Evolutionary conservation across 2,888 invertebrate species (phyloP).

Genomic region (Acanthoscelides obtectus): DNA sequence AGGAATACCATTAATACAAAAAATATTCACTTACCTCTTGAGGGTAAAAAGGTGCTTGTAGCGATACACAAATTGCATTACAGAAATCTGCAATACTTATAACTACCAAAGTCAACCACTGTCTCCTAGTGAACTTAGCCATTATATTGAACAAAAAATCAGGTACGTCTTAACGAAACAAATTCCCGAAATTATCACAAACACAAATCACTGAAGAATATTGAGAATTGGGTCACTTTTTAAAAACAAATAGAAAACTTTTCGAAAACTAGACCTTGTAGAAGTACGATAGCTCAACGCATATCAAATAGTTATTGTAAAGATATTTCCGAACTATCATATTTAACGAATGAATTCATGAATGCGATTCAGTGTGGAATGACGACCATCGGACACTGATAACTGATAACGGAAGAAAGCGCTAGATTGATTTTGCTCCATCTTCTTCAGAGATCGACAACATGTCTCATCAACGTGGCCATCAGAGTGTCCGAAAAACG

Average conservation of each 20-base stretch:
- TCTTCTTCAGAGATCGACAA: neutral
- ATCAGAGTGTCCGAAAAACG: neutral
- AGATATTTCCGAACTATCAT: slow-evolving; percentile 43
- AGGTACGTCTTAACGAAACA: neutral
- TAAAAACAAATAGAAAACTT: neutral
- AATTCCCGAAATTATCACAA: neutral
- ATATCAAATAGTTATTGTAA: slow-evolving; percentile 40
- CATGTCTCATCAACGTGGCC: neutral
- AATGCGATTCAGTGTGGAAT: neutral
- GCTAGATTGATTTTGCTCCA: neutral
- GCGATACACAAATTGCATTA: slow-evolving; percentile 77
- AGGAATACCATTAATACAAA: too few relatives aligned
- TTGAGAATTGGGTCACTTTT: neutral
- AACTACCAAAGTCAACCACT: slow-evolving; percentile 72
- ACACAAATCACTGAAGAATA: neutral
- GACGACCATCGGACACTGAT: neutral
- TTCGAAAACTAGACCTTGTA: slow-evolving; percentile 17
- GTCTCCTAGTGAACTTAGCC: slow-evolving; percentile 65
- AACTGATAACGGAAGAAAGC: neutral
- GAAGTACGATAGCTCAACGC: slow-evolving; percentile 40
- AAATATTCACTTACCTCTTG: slow-evolving; percentile 66
- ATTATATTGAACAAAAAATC: slow-evolving; percentile 38
- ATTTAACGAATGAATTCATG: slow-evolving; percentile 7
- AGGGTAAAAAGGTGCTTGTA: slow-evolving; percentile 84
- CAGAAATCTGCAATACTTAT: slow-evolving; percentile 80